A percentile compares a stretch with the other conserved stretches of the same genome.
These are phyloP conservation scores for Monoplex corrugatus DNA, from an alignment of 2,888 invertebrate genomes.

Conservation along the genomic window DNA sequence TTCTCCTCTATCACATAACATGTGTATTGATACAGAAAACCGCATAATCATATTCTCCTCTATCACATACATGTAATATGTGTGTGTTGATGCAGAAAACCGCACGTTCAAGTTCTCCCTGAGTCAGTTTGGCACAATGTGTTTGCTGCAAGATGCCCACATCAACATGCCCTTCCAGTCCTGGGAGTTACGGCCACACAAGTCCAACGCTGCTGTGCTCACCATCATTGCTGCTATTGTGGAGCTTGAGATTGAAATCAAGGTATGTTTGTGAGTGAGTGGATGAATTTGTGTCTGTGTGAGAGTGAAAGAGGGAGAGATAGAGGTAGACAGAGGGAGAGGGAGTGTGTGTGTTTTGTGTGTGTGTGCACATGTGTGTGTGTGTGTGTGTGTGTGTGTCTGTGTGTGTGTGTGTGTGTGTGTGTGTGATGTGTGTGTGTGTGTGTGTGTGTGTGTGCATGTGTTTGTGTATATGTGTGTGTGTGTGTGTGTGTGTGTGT, in stretches of 20 bases:
- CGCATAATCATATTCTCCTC: constrained; percentile 77
- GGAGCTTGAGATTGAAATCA: constrained; percentile 80
- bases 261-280: constrained; percentile 60
- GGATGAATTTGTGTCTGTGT: neutral
- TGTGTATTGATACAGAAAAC: constrained; percentile 64
- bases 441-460: neutral
- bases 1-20: neutral
- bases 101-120: constrained; percentile 77
- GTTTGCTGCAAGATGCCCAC: constrained; percentile 80
- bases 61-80: too few species aligned
- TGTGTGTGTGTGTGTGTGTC: neutral
- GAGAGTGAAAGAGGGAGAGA: neutral
- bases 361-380: neutral
- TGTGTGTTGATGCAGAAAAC: constrained; percentile 64
- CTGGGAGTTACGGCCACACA: constrained; percentile 79
- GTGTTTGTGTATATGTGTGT: neutral
- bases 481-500: neutral
- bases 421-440: neutral
- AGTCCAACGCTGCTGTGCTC: constrained; percentile 73
- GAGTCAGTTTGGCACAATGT: constrained; percentile 78
- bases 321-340: too few species aligned
- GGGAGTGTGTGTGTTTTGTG: neutral
- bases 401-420: neutral
- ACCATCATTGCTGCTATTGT: constrained; percentile 80
- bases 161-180: constrained; percentile 82